Base-by-base conservation (phyloP, 2,888 invertebrate species). In the Scelioninae gen. 1 region DNA sequence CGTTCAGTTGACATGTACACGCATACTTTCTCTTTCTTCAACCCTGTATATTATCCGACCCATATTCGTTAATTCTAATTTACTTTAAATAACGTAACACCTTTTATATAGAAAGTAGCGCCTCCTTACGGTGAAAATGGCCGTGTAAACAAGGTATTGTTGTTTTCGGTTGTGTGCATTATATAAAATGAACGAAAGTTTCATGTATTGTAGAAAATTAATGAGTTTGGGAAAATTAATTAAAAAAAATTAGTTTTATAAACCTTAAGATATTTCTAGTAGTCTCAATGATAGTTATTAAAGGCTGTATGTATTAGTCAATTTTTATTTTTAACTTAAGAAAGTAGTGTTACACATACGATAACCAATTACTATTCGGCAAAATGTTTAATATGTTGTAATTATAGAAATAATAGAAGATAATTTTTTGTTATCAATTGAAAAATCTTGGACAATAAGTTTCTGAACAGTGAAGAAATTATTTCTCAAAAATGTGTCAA, bases 121-220 rank as follows among this genome's bases (percentile, higher is more conserved):
- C 49, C 68, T 69, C 49, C 43, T 78, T n/a, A 38, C 15, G 9
- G 65, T 49, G 51, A 65, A 78, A 78, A 63, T 63, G 7, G 32
- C 55, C 38, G 47, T 23, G 31, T 32, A 49, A n/a, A n/a, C n/a
- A 51, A 23, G 11, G 15, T 13, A 40, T 49, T 68, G 16, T 55
- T 75, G 16, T 49, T 58, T 66, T 53, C 29, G 13, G 58, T 56
- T 45, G 34, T 40, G 13, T 47, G 53, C 10, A 31, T 55, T 66
- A 53, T 53, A 68, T 62, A 60, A 77, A 77, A 6, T 62, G 31
- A 69, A 77, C 55, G 77, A 77, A 77, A 77, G 77, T 77, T 62
- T 51, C 15, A 32, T 58, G 11, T 40, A 16, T 32, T 51, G 15
- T 31, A 38, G 31, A 58, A 11, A 72, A 62, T 63, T 62, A 53